phyloP scores from a whole-genome alignment of 2,113 vertebrate species.

The Castor canadensis region DNA sequence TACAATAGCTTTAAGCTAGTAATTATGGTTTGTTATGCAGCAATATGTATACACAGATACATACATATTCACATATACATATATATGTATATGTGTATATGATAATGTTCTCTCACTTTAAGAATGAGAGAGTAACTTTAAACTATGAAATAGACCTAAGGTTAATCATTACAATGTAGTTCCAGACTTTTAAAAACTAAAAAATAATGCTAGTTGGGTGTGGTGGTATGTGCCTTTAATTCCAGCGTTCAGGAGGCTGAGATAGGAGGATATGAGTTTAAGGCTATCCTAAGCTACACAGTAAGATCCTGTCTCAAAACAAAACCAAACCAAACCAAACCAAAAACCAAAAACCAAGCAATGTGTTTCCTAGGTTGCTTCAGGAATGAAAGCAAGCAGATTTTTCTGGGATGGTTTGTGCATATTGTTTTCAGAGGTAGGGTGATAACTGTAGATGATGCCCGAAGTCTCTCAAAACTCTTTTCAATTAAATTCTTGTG shows the following conservation, averaged over 20 bases:
- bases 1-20: neutral
- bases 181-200: neutral
- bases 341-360: too few relatives aligned
- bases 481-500: conserved; percentile 12
- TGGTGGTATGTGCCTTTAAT: too few relatives aligned
- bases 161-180: neutral
- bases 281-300: neutral
- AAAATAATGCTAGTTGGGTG: neutral
- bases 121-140: conserved; percentile 27
- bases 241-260: too few relatives aligned
- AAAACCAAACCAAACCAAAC: too few relatives aligned
- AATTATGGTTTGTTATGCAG: neutral
- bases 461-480: neutral
- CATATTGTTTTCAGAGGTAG: neutral
- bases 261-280: neutral
- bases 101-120: neutral
- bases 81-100: neutral
- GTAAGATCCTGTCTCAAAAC: neutral
- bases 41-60: neutral
- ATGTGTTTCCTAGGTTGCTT: neutral
- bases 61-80: neutral
- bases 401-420: neutral
- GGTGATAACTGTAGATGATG: neutral
- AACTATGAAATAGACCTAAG: neutral
- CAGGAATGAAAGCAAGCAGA: neutral